Percentiles rank a stretch among this genome's conserved stretches.
Conservation (phyloP, 1,140 invertebrate genomes). For the Drosophila funebris region DNA sequence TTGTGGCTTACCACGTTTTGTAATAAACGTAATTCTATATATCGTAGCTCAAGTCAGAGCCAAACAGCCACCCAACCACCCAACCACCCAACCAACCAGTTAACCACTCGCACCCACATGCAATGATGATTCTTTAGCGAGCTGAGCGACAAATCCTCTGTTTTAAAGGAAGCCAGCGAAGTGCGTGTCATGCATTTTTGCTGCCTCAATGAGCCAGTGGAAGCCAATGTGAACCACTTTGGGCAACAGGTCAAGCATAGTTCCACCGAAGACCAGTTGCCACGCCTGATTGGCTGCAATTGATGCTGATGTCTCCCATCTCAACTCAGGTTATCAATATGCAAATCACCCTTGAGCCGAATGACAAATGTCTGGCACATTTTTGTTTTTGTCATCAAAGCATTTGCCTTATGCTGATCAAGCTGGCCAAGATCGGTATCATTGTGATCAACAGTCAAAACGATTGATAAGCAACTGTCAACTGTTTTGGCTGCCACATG, state of each 20-base stretch:
- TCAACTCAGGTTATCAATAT: constrained; percentile 20
- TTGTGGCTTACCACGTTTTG: constrained; percentile 78
- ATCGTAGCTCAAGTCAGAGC: constrained; percentile 3
- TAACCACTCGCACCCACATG: not conserved
- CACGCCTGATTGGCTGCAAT: constrained; percentile 44
- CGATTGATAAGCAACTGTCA: constrained; percentile 65
- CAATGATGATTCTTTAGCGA: constrained; percentile 44
- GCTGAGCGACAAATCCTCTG: constrained; percentile 64
- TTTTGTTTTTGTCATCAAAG: constrained; percentile 28
- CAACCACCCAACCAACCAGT: not conserved
- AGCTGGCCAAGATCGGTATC: constrained; percentile 2
- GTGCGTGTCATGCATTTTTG: constrained; percentile 55
- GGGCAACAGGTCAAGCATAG: constrained; percentile 44
- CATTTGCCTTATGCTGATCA: constrained; percentile 4
- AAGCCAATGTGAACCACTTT: constrained; percentile 8
- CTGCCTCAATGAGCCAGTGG: constrained; percentile 48
- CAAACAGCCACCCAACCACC: not conserved
- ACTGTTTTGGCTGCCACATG: constrained; percentile 34
- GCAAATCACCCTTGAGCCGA: constrained; percentile 43
- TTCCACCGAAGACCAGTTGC: constrained; percentile 12
- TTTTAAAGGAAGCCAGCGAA: constrained; percentile 63
- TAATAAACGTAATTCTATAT: constrained; percentile 80
- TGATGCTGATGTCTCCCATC: constrained; percentile 27
- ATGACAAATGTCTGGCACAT: constrained; percentile 41
- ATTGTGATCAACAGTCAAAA: constrained; percentile 38